A percentile compares a stretch with the other conserved stretches of the same genome.
phyloP scores from a whole-genome alignment of 1,140 invertebrate species.

The Eubasilissa regina region DNA sequence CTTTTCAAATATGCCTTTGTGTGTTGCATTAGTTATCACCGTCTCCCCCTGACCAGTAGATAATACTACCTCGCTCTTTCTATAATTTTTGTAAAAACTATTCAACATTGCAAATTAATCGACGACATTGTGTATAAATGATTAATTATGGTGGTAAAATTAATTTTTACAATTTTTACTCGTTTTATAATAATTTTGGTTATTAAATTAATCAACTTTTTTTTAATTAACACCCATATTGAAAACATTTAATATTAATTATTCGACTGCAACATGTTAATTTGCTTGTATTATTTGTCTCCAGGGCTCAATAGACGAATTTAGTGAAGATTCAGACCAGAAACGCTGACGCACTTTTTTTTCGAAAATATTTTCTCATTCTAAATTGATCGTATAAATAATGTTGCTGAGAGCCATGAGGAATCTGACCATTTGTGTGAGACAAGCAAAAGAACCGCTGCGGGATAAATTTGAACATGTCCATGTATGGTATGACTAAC shows the following conservation, averaged over 20 bases:
- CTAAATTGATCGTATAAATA: slow-evolving; percentile 1
- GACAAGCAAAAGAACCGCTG: slow-evolving; percentile 47
- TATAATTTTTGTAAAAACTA: too few relatives aligned
- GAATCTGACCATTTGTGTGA: slow-evolving; percentile 55
- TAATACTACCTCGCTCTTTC: too few relatives aligned
- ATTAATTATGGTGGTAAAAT: too few relatives aligned
- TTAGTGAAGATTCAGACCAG: not conserved
- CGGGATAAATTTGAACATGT: slow-evolving; percentile 48
- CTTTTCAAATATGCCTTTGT: too few relatives aligned
- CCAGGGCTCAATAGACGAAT: slow-evolving; percentile 26
- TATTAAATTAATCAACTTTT: too few relatives aligned
- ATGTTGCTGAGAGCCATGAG: slow-evolving; percentile 58
- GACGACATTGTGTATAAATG: not conserved
- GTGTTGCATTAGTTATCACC: too few relatives aligned
- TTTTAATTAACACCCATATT: not conserved
- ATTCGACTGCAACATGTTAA: slow-evolving; percentile 1
- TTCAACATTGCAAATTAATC: not conserved
- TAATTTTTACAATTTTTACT: too few relatives aligned
- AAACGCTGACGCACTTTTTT: too few relatives aligned
- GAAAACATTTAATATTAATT: not conserved
- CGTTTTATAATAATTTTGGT: too few relatives aligned
- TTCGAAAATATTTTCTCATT: not conserved
- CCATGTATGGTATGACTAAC: slow-evolving; percentile 56
- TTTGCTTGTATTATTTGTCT: slow-evolving; percentile 42
- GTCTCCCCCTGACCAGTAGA: too few relatives aligned